Evolutionary conservation across 2,113 vertebrate species (phyloP), one percentile per base, ranked within the genome.

Genomic region (Trichechus manatus): DNA sequence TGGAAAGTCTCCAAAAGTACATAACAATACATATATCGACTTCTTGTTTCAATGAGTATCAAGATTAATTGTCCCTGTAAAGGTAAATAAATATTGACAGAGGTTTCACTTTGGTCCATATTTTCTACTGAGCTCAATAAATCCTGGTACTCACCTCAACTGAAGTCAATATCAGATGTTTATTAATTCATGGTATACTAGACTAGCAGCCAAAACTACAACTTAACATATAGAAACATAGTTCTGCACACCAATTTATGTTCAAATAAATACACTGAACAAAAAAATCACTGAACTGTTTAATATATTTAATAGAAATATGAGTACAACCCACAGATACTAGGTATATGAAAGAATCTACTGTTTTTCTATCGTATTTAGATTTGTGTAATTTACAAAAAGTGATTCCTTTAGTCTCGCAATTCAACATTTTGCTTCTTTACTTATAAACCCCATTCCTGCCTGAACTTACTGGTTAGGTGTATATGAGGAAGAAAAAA

Each of bases 81-180:
- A 98, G 81, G 97, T 97, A 98, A 98, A 97, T 98, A 98, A 97
- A 97, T 98, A 98, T 98, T 98, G 98, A 97, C 97, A 97, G 91
- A 96, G n/a, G 96, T 94, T 97, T 98, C 96, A 97, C 97, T 97
- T 96, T 94, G 97, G 96, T 97, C 97, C 91, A 98, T 98, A 98
- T 98, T 98, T 98, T 91, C 97, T 87, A 96, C 94, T 97, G 59
- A 42, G 92, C 74, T 98, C 97, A 97, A 97, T 98, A 98, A 97
- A 97, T 98, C 96, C 94, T 93, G 91, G 91, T 98, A 97, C 96
- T 96, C 96, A 98, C 94, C 82, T 98, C 94, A 97, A 96, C 82
- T 77, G 56, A 96, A 98, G 94, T 97, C 98, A 98, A 97, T 98
- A 97, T 97, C 78, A 84, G 92, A 95, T 95, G 90, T 96, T 96